Evolutionary conservation across 2,797 vertebrate genomes (phyloP), one percentile per base, ranked within the genome.

Genomic region (Danio choprae): DNA sequence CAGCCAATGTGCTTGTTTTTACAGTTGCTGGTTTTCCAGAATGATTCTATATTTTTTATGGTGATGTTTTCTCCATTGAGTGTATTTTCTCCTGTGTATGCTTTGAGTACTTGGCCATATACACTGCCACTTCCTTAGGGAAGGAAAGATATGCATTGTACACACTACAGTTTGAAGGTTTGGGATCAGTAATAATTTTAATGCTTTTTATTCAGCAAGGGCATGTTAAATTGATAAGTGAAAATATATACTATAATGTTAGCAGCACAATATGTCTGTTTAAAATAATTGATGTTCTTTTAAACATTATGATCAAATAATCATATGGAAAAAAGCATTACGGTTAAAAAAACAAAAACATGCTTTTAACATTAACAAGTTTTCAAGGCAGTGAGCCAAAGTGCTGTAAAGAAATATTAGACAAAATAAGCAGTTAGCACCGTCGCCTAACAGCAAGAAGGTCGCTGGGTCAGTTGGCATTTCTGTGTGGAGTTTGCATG

Each of bases 101-200:
- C 58, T 80, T 65, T 80, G 69, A 84, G 68, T 38, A 16, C 22
- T 74, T 81, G n/a, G 69, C 50, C 77, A 77, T 64, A 56, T 74
- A 55, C 44, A 55, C 43, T 56, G 11, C 44, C 11, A n/a, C 51
- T 43, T 70, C 51, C 67, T 48, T 50, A n/a, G 13, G 60, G 76
- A 60, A 65, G 16, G 44, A 9, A 38, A 71, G 68, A 44, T 69
- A 29, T 36, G 46, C 3, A 7, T 60, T 65, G 70, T 72, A 60
- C 8, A 29, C 41, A 43, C 2, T 13, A 44, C 40, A 0, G 0
- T 43, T 40, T 6, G 7, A 22, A 67, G 29, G 20, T 38, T 18
- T 38, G 9, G 46, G 29, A 15, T 48, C 11, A 48, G 13, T 65
- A 15, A 4, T 3, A n/a, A 10, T 62, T 48, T 2, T 22, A 46